A percentile compares a stretch with the other conserved stretches of the same genome.
Conservation (phyloP, 2,888 invertebrate genomes). For the Yponomeuta plumbellus region DNA sequence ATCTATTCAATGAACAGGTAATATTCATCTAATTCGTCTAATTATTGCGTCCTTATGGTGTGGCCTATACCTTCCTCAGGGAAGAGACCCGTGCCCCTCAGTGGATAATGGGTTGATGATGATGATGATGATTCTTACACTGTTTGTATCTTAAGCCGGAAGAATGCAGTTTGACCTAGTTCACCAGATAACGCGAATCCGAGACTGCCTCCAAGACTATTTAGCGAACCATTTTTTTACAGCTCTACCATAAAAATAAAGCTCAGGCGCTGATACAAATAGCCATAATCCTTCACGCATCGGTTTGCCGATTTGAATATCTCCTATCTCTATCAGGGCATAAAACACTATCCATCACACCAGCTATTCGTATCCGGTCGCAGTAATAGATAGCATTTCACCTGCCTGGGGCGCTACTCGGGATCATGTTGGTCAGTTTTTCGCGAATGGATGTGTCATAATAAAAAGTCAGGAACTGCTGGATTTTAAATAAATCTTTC, state of each 20-base stretch:
- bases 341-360: slow-evolving; percentile 9
- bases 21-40: too few species aligned
- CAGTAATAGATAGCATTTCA: slow-evolving; percentile 46
- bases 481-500: too few species aligned
- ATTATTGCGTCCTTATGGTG: too few species aligned
- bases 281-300: slow-evolving; percentile 1
- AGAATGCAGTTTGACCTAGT: neutral
- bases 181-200: too few species aligned
- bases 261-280: neutral
- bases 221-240: neutral
- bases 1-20: too few species aligned
- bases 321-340: neutral
- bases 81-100: too few species aligned
- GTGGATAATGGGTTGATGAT: too few species aligned
- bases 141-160: neutral
- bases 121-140: neutral
- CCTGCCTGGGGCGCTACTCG: slow-evolving; percentile 24
- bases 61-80: too few species aligned
- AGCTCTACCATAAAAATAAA: neutral
- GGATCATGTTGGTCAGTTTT: neutral
- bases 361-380: slow-evolving; percentile 15
- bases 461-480: neutral
- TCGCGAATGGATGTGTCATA: neutral
- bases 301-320: neutral
- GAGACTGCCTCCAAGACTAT: too few species aligned